Conservation (phyloP, 2,888 invertebrate species). For the Rhorus exstirpatorius region DNA sequence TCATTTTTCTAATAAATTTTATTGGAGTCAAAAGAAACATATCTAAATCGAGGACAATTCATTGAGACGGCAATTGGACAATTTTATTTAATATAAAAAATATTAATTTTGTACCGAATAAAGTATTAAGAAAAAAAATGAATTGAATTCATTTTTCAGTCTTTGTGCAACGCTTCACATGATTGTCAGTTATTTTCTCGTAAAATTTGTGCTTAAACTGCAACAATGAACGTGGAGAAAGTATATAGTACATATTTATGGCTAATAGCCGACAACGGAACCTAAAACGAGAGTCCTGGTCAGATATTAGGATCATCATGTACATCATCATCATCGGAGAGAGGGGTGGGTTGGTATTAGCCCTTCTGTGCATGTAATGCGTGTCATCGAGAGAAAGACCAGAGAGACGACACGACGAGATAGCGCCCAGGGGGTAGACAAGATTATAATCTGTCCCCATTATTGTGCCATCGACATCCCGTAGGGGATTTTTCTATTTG, state of each 20-base stretch:
- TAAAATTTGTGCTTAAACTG: background rate
- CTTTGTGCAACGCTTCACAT: background rate
- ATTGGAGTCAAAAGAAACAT: background rate
- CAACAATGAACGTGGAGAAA: background rate
- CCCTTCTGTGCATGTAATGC: constrained; percentile 63
- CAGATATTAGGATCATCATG: constrained; percentile 66
- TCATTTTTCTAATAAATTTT: background rate
- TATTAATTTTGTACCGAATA: background rate
- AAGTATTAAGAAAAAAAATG: background rate
- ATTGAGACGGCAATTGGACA: background rate
- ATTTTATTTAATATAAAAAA: background rate
- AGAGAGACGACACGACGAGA: constrained; percentile 59
- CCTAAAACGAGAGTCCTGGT: constrained; percentile 43
- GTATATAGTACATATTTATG: constrained; percentile 4
- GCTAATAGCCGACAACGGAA: constrained; percentile 37
- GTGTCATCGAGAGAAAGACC: constrained; percentile 64
- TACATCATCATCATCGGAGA: constrained; percentile 25
- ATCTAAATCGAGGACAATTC: no score
- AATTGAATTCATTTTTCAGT: background rate
- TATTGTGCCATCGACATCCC: constrained; percentile 86
- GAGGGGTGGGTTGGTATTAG: constrained; percentile 57
- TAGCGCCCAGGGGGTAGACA: constrained; percentile 84
- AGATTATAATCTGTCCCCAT: constrained; percentile 86
- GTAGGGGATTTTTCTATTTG: constrained; percentile 84
- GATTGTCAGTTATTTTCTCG: background rate